Evolutionary conservation across 2,113 vertebrate genomes (phyloP).

Genomic region (Brachyhypopomus gauderio): DNA sequence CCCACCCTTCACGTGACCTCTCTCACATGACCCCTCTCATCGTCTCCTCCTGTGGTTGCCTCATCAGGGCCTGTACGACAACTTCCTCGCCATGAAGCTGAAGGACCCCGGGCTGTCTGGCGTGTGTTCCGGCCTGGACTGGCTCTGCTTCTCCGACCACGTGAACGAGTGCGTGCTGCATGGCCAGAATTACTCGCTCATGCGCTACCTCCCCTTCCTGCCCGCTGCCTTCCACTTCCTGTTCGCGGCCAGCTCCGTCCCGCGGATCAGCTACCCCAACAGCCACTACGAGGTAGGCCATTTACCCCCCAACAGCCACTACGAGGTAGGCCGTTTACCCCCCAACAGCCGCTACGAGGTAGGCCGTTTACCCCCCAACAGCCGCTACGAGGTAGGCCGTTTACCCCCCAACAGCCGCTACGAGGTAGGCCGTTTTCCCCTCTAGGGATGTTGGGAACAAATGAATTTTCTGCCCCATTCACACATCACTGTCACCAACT

Average conservation of each 20-base stretch:
- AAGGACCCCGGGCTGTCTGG: constrained; percentile 81
- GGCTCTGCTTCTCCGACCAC: constrained; percentile 85
- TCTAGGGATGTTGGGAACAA: too few species aligned
- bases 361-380: too few species aligned
- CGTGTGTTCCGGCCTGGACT: constrained; percentile 87
- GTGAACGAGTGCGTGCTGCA: constrained; percentile 75
- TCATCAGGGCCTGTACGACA: constrained; percentile 89
- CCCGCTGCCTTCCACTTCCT: constrained; percentile 87
- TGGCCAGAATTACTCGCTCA: constrained; percentile 87
- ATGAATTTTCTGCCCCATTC: too few species aligned
- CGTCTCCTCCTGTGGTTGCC: neutral
- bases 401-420: constrained; percentile 89
- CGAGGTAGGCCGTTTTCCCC: constrained; percentile 71
- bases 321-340: too few species aligned
- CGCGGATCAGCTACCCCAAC: constrained; percentile 86
- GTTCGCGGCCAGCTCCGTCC: constrained; percentile 79
- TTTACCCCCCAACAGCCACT: too few species aligned
- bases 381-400: too few species aligned
- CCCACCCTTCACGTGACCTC: too few species aligned
- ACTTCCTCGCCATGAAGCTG: constrained; percentile 86
- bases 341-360: too few species aligned
- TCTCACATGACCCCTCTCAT: neutral
- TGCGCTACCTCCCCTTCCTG: constrained; percentile 89
- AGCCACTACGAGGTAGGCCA: constrained; percentile 85
- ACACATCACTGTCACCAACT: too few species aligned